A percentile compares a stretch with the other conserved stretches of the same genome.
These are phyloP conservation scores for Antennarius striatus DNA, from an alignment of 2,113 vertebrate species.

Conservation along the genomic window DNA sequence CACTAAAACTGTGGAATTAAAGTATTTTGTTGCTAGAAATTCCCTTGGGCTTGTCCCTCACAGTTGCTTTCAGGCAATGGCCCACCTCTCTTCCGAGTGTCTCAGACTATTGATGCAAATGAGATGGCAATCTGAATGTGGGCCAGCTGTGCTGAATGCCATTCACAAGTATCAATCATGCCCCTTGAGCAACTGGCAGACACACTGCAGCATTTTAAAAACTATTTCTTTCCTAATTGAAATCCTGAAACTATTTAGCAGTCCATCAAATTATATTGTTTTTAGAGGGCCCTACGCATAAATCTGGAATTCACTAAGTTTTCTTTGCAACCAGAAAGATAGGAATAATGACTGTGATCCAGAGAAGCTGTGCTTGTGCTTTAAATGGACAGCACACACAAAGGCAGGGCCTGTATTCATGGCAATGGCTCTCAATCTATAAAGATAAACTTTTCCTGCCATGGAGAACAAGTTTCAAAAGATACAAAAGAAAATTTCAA, in stretches of 20 bases:
- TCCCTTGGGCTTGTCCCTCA: slow-evolving; percentile 38
- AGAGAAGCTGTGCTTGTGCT: slow-evolving; percentile 40
- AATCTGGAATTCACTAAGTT: slow-evolving; percentile 48
- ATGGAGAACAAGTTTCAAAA: slow-evolving; percentile 42
- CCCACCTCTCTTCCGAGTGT: slow-evolving; percentile 42
- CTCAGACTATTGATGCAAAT: slow-evolving; percentile 65
- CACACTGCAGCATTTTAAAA: slow-evolving; percentile 56
- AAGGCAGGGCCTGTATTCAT: slow-evolving; percentile 35
- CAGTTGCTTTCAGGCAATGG: slow-evolving; percentile 36
- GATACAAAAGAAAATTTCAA: slow-evolving; percentile 46
- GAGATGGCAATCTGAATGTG: slow-evolving; percentile 70
- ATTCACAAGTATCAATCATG: slow-evolving; percentile 69
- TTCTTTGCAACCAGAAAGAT: slow-evolving; percentile 41
- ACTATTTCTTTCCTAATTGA: slow-evolving; percentile 64
- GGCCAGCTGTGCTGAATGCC: slow-evolving; percentile 73
- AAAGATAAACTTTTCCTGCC: slow-evolving; percentile 61
- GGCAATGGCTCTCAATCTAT: slow-evolving; percentile 38
- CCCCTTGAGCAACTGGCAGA: slow-evolving; percentile 60
- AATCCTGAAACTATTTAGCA: slow-evolving; percentile 58
- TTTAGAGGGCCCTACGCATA: slow-evolving; percentile 46
- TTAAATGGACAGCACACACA: slow-evolving; percentile 33
- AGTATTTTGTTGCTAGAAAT: slow-evolving; percentile 48
- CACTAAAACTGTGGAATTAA: slow-evolving; percentile 55
- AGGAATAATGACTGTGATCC: slow-evolving; percentile 42
- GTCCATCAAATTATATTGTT: slow-evolving; percentile 52